Evolutionary conservation across 2,888 invertebrate genomes (phyloP), one percentile per base, ranked within the genome.

Genomic region (Chamaedrilus cognettii): DNA sequence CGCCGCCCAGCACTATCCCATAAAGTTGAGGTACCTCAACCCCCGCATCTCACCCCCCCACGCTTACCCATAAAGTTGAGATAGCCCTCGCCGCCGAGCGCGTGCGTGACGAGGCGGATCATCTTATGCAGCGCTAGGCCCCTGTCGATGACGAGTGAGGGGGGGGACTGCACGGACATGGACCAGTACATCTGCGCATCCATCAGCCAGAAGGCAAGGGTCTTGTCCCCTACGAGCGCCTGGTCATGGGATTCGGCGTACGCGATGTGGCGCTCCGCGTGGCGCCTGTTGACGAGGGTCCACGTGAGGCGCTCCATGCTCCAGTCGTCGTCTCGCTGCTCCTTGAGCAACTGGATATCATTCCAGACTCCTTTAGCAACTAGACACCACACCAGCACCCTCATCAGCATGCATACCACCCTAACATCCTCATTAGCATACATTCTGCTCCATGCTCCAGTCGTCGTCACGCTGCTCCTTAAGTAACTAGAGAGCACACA

Each of bases 131-230:
- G 87, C 30, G 98, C 94, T 65, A 99, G 87, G 2, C 99, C 99
- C 42, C 98, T 88, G 83, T 93, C 94, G 70, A 99, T 90, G 60
- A 95, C 77, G 15, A 84, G 70, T 65, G 74, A 82, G 5, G 79
- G 77, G 2, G 78, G 81, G 19, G 81, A 77, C 2, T 89, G 4
- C 7, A 86, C 87, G 50, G 95, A 94, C 98, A 98, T 98, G 85
- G 93, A 91, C 0, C 92, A 91, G 84, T 98, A 98, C 97, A 98
- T 98, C 76, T 96, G 94, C 76, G 96, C 95, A 85, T 98, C 97
- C 97, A 98, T 97, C 74, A 98, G 85, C 99, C 99, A 99, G 86
- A 99, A 99, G 1, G 99, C 98, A 52, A 99, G 89, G 0, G 98
- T 97, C 84, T 99, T 99, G 85, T 99, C 99, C 0, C 99, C 83